These are phyloP conservation scores for Orcinus orca DNA, from an alignment of 2,113 vertebrate species.

Conservation along the genomic window DNA sequence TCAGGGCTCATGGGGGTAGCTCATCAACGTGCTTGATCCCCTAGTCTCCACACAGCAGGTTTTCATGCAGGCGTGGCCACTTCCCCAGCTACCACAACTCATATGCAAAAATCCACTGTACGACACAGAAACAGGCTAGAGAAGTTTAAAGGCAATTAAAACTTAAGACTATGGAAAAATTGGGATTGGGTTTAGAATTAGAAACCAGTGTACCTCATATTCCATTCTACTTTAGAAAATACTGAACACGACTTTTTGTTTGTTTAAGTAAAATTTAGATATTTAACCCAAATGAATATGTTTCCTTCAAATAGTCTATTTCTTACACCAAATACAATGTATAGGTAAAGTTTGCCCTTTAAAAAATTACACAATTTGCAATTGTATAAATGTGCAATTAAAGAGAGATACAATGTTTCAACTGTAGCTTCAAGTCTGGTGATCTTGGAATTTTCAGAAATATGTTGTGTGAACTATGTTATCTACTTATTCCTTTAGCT, in stretches of 20 bases:
- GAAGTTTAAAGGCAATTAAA: neutral
- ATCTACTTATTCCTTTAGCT: no score
- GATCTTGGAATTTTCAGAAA: no score
- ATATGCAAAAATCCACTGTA: neutral
- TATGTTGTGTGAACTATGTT: no score
- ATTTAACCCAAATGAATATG: neutral
- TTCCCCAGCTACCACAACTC: neutral
- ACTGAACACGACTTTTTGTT: neutral
- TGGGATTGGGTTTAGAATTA: neutral
- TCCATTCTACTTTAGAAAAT: neutral
- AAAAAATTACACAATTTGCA: neutral
- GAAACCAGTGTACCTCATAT: neutral
- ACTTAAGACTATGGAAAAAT: neutral
- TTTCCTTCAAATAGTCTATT: neutral
- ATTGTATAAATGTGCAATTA: no score
- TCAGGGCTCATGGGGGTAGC: neutral
- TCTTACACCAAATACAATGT: neutral
- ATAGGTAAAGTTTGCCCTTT: neutral
- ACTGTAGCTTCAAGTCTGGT: no score
- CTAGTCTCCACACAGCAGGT: neutral
- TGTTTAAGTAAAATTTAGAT: neutral
- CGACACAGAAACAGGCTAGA: neutral
- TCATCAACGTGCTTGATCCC: neutral
- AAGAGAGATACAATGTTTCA: no score
- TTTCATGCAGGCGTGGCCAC: neutral